Base-by-base conservation (phyloP, 2,797 vertebrate genomes). In the Argentina silus region DNA sequence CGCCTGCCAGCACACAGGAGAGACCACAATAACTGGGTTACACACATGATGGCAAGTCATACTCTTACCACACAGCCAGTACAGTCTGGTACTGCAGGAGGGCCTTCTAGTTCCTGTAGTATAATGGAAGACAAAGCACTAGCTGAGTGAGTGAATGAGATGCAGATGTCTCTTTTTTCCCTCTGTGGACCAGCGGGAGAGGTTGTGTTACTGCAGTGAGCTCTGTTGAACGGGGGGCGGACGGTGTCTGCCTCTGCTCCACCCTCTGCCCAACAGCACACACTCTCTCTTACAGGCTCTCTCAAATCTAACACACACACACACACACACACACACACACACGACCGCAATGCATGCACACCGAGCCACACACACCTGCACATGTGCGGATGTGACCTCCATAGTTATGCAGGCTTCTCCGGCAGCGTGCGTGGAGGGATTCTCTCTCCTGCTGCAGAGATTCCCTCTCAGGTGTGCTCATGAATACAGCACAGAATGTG, bases 1-100 rank as follows among this genome's bases (percentile, higher is more conserved):
- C 79, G 81, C 83, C 92, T 90, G 80, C 74, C 80, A 36, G 70
- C 69, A 79, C 59, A 88, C 50, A 53, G 12, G 15, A 36, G 63
- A 21, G 2, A 61, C 12, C 10, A 42, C 21, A 36, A 23, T 53
- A 12, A 62, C 14, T 42, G 27, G 6, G 14, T 43, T 8, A 62
- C 44, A 66, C 8, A 66, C 45, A 47, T n/a, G 15, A 44, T 15
- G 14, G 42, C 61, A 64, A 64, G 43, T 7, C 9, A 42, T 6
- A 7, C n/a, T 4, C 7, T 8, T 44, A 42, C 1, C 36, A n/a
- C 42, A 19, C 7, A 44, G 11, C 14, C 27, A 27, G 56, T 21
- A 59, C 19, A 19, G 8, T 9, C 56, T 59, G 17, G 56, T 12
- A 36, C 27, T 36, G 27, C 27, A 23, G 56, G 10, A 23, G 27